Percentiles rank a stretch among this genome's conserved stretches.
These are phyloP conservation scores for Vanessa tameamea DNA, from an alignment of 1,140 invertebrate species.

Conservation along the genomic window DNA sequence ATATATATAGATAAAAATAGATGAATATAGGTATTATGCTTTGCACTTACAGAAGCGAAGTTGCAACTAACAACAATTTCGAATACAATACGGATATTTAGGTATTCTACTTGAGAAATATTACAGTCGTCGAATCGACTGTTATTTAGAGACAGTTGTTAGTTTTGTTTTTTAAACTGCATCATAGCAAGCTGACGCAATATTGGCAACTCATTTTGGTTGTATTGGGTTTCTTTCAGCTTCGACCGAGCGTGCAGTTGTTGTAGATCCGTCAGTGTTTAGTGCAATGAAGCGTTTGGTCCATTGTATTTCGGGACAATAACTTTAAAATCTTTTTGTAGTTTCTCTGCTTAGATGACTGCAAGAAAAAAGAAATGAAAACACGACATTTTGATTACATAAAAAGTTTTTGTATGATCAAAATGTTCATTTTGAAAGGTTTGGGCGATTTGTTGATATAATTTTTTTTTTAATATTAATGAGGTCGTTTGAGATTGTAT, in stretches of 20 bases:
- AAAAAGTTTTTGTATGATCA: not conserved
- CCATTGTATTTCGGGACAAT: constrained; percentile 21
- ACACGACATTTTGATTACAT: no score
- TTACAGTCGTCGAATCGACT: not conserved
- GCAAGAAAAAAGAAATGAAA: not conserved
- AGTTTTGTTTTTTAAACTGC: constrained; percentile 9
- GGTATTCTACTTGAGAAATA: no score
- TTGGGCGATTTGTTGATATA: not conserved
- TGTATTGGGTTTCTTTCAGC: constrained; percentile 23
- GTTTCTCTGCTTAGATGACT: not conserved
- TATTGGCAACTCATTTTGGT: constrained; percentile 11
- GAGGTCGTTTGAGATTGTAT: not conserved
- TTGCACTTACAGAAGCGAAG: no score
- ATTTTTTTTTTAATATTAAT: not conserved
- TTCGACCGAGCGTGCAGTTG: constrained; percentile 20
- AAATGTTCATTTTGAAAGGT: not conserved
- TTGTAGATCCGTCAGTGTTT: constrained; percentile 12
- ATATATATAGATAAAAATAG: no score
- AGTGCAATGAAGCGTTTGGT: constrained; percentile 23
- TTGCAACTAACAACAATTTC: no score
- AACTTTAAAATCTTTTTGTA: not conserved
- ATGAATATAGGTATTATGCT: no score
- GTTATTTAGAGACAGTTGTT: not conserved
- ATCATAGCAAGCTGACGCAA: constrained; percentile 16
- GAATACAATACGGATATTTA: no score